phyloP scores from a whole-genome alignment of 2,113 vertebrate genomes.

The Lates calcarifer region DNA sequence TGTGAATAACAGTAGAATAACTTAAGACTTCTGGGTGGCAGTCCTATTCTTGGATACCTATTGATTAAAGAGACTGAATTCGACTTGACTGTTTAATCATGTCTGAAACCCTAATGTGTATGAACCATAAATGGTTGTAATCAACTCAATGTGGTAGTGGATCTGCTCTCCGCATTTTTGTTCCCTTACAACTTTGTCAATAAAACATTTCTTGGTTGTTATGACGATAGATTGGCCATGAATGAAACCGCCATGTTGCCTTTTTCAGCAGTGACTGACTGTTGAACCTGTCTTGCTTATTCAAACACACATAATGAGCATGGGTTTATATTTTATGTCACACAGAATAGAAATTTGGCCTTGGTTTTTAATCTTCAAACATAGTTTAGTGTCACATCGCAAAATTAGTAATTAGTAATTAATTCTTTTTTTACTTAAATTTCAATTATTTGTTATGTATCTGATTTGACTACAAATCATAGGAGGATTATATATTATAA shows the following conservation, averaged over 20 bases:
- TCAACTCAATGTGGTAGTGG: background rate
- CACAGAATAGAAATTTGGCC: too few species aligned
- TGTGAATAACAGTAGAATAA: conserved; percentile 15
- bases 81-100: conserved; percentile 32
- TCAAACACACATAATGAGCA: background rate
- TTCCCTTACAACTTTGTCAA: conserved; percentile 10
- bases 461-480: too few species aligned
- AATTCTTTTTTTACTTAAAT: too few species aligned
- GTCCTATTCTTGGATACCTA: conserved; percentile 34
- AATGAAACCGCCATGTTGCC: background rate
- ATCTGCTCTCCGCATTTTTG: conserved; percentile 10
- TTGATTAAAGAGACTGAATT: conserved; percentile 23
- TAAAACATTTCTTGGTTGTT: background rate
- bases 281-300: background rate
- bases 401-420: too few species aligned
- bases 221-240: background rate
- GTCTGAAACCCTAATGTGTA: conserved; percentile 14
- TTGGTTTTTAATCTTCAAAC: background rate
- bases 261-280: background rate
- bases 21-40: conserved; percentile 8
- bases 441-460: too few species aligned
- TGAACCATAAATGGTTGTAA: conserved; percentile 23
- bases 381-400: too few species aligned
- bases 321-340: background rate
- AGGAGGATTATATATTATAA: too few species aligned